Base-by-base conservation (phyloP, 2,113 vertebrate species). In the Toxostoma redivivum region DNA sequence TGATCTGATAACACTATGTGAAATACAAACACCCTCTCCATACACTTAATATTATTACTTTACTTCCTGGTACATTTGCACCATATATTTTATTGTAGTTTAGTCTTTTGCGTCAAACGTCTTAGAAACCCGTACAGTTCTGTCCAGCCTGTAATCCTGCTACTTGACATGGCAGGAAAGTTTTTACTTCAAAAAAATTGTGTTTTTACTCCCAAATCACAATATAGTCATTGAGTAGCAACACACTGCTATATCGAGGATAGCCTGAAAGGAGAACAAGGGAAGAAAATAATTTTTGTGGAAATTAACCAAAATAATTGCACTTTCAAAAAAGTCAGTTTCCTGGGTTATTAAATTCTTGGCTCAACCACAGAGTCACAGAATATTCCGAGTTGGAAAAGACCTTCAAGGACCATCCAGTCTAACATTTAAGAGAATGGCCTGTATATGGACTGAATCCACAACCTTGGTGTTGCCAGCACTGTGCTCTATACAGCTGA, bases 401-500 rank as follows among this genome's bases (percentile, higher is more conserved):
- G 53, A 35, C 31, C 31, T 22, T 37, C 14, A 58, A 37, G 9
- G 11, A 35, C 42, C 17, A 27, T 37, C 11, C 6, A 54, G 5
- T 51, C 5, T 22, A 58, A 44, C 11, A 31, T 30, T 22, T 25
- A 31, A 44, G 14, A 31, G 5, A 51, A 33, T 8, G 13, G 11
- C 21, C 13, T 7, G 22, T 22, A 22, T 21, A 42, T 0, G 0
- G 10, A 50, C 31, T 0, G 1, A 51, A 58, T 18, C 31, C 37
- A 33, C 71, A 58, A 3, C 17, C 27, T 35, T 51, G 16, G 13
- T 27, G 5, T 10, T 67, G 27, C 25, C 44, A 67, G 21, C 53
- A 50, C 11, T 0, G 0, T 37, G 25, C 17, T 44, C 37, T 14
- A 25, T 10, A 16, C 37, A 44, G 25, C 37, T 44, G 21, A 67